Conservation (phyloP, 2,113 vertebrate species). For the Lampris megalopsis region DNA sequence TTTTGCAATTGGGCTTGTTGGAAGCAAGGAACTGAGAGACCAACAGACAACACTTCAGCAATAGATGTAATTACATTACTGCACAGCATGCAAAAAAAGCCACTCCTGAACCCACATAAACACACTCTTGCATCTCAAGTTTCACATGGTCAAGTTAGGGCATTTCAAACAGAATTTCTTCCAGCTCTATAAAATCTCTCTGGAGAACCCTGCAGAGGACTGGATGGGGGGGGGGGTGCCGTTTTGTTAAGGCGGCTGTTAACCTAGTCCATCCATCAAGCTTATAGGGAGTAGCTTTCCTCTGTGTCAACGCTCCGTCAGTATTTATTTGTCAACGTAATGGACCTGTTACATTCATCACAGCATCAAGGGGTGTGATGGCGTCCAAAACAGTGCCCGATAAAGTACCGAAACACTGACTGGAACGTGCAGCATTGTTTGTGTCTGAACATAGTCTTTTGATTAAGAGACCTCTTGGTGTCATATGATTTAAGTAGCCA, state of each 20-base stretch:
- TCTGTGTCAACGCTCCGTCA: slow-evolving; percentile 7
- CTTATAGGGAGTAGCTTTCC: slow-evolving; percentile 10
- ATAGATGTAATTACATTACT: slow-evolving; percentile 9
- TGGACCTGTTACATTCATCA: slow-evolving; percentile 53
- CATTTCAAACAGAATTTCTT: background rate
- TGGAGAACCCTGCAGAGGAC: slow-evolving; percentile 10
- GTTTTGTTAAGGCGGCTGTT: slow-evolving; percentile 27
- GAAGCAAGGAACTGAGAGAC: slow-evolving; percentile 41
- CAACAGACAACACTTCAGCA: slow-evolving; percentile 5
- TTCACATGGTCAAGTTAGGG: background rate
- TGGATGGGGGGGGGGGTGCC: slow-evolving; percentile 7
- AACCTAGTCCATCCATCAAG: background rate
- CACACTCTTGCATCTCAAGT: slow-evolving; percentile 20
- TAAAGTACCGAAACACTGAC: slow-evolving; percentile 31
- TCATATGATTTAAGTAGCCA: slow-evolving; percentile 47
- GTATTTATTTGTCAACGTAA: background rate
- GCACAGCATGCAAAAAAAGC: slow-evolving; percentile 32
- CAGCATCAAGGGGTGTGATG: slow-evolving; percentile 37
- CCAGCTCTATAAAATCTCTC: slow-evolving; percentile 31
- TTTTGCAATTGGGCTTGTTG: slow-evolving; percentile 77
- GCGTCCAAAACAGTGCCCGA: slow-evolving; percentile 29
- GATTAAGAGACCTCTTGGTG: slow-evolving; percentile 19
- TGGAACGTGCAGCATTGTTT: slow-evolving; percentile 26
- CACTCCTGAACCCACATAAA: slow-evolving; percentile 21
- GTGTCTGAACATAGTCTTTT: slow-evolving; percentile 3